Evolutionary conservation across 1,140 invertebrate species (phyloP).

Genomic region (Panonychus citri): DNA sequence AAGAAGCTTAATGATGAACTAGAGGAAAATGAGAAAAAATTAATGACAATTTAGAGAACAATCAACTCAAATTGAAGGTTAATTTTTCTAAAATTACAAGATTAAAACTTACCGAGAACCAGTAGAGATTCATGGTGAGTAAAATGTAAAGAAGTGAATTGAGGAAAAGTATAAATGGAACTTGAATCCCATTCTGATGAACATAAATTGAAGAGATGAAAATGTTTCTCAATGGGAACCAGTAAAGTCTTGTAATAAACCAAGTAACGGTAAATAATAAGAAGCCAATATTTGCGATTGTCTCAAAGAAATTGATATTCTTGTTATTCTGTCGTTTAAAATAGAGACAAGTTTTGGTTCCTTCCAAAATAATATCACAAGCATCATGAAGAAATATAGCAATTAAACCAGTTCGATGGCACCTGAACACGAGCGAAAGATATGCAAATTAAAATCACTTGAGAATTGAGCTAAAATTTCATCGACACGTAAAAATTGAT

Average conservation of each 20-base stretch:
- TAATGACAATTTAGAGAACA: neutral
- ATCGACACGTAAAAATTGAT: too few relatives aligned
- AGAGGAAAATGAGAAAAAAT: slow-evolving; percentile 3
- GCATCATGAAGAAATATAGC: slow-evolving; percentile 25
- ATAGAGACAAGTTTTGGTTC: slow-evolving; percentile 25
- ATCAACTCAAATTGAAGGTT: too few relatives aligned
- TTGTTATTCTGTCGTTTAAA: slow-evolving; percentile 21
- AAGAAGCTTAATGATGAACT: slow-evolving; percentile 21
- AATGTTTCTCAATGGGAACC: slow-evolving; percentile 23
- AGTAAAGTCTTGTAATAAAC: slow-evolving; percentile 22
- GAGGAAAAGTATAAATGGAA: slow-evolving; percentile 20
- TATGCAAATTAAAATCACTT: too few relatives aligned
- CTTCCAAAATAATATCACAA: slow-evolving; percentile 24
- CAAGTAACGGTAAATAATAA: slow-evolving; percentile 21
- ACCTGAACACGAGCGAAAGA: neutral
- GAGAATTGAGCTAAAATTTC: too few relatives aligned
- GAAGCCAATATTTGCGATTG: slow-evolving; percentile 21
- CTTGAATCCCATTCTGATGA: slow-evolving; percentile 11
- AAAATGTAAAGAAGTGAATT: slow-evolving; percentile 21
- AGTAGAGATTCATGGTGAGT: slow-evolving; percentile 23
- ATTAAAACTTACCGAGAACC: slow-evolving; percentile 25
- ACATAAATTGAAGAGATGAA: slow-evolving; percentile 12
- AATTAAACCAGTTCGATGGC: slow-evolving; percentile 18
- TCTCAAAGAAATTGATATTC: slow-evolving; percentile 17
- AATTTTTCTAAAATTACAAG: too few relatives aligned